These are phyloP conservation scores for Stenopsyche tienmushanensis DNA, from an alignment of 1,140 invertebrate genomes.

Conservation along the genomic window DNA sequence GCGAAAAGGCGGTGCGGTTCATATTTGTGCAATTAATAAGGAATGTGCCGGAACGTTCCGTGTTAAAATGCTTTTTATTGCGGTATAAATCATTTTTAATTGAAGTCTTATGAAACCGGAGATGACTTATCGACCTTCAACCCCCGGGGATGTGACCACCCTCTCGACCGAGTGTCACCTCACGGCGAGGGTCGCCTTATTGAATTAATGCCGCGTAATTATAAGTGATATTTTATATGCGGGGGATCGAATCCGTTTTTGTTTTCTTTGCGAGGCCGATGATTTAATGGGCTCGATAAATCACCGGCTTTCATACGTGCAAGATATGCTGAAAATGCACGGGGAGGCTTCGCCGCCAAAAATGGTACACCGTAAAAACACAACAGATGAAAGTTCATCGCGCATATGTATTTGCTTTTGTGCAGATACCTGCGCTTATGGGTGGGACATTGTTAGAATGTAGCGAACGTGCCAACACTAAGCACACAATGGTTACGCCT, in stretches of 20 bases:
- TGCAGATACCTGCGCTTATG: too few species aligned
- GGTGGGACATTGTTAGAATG: too few species aligned
- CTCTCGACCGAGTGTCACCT: neutral
- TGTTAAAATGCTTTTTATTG: constrained; percentile 20
- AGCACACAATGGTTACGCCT: constrained; percentile 13
- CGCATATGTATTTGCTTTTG: too few species aligned
- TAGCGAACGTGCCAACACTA: too few species aligned
- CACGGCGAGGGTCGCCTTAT: neutral
- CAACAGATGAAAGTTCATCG: too few species aligned
- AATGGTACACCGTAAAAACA: too few species aligned
- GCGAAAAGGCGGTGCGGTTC: too few species aligned
- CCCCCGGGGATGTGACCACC: constrained; percentile 9
- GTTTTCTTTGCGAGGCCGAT: neutral
- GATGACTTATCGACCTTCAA: constrained; percentile 32
- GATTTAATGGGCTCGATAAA: neutral
- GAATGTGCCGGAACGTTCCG: too few species aligned
- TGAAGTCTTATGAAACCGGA: constrained; percentile 35
- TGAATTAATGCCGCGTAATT: constrained; percentile 16
- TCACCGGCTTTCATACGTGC: neutral
- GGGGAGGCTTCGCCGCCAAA: too few species aligned
- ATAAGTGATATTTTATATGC: constrained; percentile 17
- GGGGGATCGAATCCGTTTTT: neutral
- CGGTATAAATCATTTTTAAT: constrained; percentile 41
- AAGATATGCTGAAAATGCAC: neutral
- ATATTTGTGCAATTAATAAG: too few species aligned